Conservation (phyloP, 2,113 vertebrate species). For the Vulpes lagopus region DNA sequence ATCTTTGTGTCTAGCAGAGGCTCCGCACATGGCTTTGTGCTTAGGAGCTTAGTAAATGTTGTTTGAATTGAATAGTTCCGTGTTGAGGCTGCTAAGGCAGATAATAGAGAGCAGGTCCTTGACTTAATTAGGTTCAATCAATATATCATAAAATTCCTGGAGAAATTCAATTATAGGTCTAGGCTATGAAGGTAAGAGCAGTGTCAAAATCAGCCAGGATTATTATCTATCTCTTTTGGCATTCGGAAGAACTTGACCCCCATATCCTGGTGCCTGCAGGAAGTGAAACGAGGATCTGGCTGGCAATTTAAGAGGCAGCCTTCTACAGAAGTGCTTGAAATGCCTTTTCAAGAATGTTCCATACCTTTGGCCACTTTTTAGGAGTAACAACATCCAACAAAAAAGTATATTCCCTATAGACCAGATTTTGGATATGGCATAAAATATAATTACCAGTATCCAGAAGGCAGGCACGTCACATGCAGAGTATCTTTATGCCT, state of each 20-base stretch:
- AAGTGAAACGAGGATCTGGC: background rate
- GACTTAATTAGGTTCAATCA: slow-evolving; percentile 67
- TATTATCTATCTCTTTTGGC: background rate
- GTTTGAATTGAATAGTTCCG: slow-evolving; percentile 54
- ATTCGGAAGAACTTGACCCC: slow-evolving; percentile 29
- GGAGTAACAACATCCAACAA: background rate
- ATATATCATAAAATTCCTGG: slow-evolving; percentile 55
- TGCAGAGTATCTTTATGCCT: slow-evolving; percentile 13
- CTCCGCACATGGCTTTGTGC: background rate
- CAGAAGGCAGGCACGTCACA: slow-evolving; percentile 3
- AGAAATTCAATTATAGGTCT: slow-evolving; percentile 58
- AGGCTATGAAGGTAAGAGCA: slow-evolving; percentile 39
- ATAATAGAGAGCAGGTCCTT: slow-evolving; percentile 40
- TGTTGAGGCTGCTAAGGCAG: background rate
- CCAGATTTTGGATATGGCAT: background rate
- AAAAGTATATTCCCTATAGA: background rate
- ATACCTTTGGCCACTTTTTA: background rate
- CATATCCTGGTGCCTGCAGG: background rate
- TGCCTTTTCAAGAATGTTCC: background rate
- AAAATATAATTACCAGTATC: background rate
- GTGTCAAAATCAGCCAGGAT: background rate
- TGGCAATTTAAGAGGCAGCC: background rate
- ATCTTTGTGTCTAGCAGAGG: background rate
- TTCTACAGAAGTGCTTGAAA: background rate
- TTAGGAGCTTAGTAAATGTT: slow-evolving; percentile 51